These are phyloP conservation scores for Agonum fuliginosum DNA, from an alignment of 2,888 invertebrate genomes.

Conservation along the genomic window DNA sequence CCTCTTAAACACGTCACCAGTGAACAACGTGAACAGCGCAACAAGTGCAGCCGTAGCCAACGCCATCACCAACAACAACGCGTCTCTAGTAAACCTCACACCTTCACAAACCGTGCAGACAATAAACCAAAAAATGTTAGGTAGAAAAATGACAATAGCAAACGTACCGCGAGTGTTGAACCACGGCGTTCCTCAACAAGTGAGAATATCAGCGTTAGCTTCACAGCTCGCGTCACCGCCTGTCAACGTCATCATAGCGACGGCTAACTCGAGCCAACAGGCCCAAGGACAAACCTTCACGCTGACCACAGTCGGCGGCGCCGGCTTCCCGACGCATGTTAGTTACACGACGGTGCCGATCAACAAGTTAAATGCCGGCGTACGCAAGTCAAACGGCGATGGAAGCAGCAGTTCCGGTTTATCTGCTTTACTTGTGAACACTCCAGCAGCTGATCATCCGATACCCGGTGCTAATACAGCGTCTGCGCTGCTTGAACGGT, in stretches of 20 bases:
- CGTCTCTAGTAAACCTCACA: slow-evolving; percentile 68
- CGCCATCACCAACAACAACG: slow-evolving; percentile 70
- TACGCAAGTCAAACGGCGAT: slow-evolving; percentile 48
- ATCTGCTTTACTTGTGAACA: slow-evolving; percentile 77
- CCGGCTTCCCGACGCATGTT: slow-evolving; percentile 67
- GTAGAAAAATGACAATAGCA: slow-evolving; percentile 76
- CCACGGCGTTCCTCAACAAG: slow-evolving; percentile 68
- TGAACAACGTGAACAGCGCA: slow-evolving; percentile 75
- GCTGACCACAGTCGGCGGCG: slow-evolving; percentile 69
- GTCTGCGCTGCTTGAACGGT: slow-evolving; percentile 74
- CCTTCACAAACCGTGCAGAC: slow-evolving; percentile 68
- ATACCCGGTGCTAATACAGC: slow-evolving; percentile 75
- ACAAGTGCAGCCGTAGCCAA: slow-evolving; percentile 77
- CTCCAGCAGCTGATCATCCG: slow-evolving; percentile 77
- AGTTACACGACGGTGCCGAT: slow-evolving; percentile 69
- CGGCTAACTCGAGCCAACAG: slow-evolving; percentile 60
- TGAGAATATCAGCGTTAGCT: slow-evolving; percentile 73
- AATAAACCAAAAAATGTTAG: slow-evolving; percentile 72
- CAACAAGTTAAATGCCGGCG: slow-evolving; percentile 63
- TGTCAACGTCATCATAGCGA: slow-evolving; percentile 62
- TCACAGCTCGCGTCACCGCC: slow-evolving; percentile 72
- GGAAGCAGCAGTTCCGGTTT: slow-evolving; percentile 71
- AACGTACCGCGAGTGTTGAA: slow-evolving; percentile 72
- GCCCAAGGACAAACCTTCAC: slow-evolving; percentile 70
- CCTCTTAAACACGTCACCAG: slow-evolving; percentile 85